Conservation (phyloP, 2,888 invertebrate species). For the Sphaerophoria rueppellii region DNA sequence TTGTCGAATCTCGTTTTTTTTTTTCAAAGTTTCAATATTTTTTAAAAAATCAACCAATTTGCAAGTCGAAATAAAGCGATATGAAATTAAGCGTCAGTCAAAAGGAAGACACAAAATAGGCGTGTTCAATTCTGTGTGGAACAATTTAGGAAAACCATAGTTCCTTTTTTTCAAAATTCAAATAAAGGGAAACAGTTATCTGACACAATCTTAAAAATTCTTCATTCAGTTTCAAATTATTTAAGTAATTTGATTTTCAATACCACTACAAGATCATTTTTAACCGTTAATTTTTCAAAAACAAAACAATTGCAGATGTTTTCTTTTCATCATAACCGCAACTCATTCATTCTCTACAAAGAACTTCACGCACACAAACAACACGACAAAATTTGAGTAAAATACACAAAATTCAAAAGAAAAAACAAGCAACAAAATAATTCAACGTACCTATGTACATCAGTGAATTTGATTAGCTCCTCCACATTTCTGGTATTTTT, state of each 20-base stretch:
- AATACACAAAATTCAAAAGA: constrained; percentile 38
- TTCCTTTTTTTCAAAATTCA: no score
- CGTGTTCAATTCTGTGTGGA: no score
- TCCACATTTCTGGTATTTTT: constrained; percentile 77
- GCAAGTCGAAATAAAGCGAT: no score
- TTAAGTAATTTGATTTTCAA: not conserved
- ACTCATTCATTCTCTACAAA: constrained; percentile 28
- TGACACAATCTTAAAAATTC: constrained; percentile 28
- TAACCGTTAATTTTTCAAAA: not conserved
- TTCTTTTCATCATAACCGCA: not conserved
- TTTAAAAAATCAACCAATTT: no score
- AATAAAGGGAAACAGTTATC: constrained; percentile 37
- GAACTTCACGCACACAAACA: constrained; percentile 12
- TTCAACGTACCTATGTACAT: constrained; percentile 37
- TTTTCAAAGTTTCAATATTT: no score
- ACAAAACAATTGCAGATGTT: constrained; percentile 9
- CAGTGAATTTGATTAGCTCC: constrained; percentile 76
- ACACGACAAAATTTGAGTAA: constrained; percentile 14
- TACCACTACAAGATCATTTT: constrained; percentile 23
- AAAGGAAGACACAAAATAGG: no score
- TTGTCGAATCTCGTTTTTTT: no score
- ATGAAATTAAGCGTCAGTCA: no score
- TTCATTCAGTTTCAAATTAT: not conserved
- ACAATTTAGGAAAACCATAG: no score
- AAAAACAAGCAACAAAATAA: constrained; percentile 8